phyloP scores from a whole-genome alignment of 1,140 invertebrate species.

The Acromyrmex echinatior region DNA sequence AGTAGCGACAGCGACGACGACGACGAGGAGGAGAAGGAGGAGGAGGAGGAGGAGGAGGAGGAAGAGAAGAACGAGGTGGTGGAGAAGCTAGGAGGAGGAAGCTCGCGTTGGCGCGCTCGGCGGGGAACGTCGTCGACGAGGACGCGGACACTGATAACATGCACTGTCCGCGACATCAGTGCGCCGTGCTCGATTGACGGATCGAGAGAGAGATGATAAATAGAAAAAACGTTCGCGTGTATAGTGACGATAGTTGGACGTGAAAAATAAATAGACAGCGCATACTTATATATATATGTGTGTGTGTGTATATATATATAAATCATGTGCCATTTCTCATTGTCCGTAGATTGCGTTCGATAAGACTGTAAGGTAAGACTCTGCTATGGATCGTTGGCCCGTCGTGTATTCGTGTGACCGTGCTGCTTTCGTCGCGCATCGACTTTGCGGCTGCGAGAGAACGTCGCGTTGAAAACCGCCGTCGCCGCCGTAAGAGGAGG shows the following conservation, averaged over 20 bases:
- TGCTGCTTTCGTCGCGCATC: constrained; percentile 51
- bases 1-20: constrained; percentile 24
- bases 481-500: constrained; percentile 26
- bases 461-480: constrained; percentile 50
- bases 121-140: constrained; percentile 35
- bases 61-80: not conserved
- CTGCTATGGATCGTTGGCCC: constrained; percentile 45
- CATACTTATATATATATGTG: not conserved
- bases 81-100: not conserved
- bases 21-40: not conserved
- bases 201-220: constrained; percentile 34
- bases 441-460: constrained; percentile 45
- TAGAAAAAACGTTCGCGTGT: constrained; percentile 20
- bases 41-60: not conserved
- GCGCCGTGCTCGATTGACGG: constrained; percentile 24
- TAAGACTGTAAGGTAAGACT: constrained; percentile 11
- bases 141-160: constrained; percentile 15
- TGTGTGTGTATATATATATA: not conserved
- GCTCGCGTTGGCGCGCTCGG: not conserved
- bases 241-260: not conserved
- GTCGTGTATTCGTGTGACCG: constrained; percentile 35
- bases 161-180: constrained; percentile 13
- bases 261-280: constrained; percentile 35
- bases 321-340: constrained; percentile 34
- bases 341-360: constrained; percentile 44